Evolutionary conservation across 2,797 vertebrate species (phyloP).

Genomic region (Champsocephalus gunnari): DNA sequence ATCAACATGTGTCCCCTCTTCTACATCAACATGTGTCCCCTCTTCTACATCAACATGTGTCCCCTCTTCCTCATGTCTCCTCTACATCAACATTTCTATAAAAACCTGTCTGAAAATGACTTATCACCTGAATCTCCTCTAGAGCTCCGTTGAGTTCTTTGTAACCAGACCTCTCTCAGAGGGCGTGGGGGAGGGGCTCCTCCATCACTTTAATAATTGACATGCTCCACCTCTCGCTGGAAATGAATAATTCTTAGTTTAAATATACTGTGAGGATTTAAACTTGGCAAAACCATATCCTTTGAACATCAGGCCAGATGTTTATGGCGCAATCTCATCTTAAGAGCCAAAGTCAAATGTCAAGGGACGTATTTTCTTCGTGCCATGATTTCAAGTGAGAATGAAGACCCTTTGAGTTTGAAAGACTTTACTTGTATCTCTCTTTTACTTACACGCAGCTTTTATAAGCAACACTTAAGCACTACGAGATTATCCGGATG

Average conservation of each 20-base stretch:
- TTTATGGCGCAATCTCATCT: neutral
- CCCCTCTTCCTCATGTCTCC: too few species aligned
- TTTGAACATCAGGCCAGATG: conserved; percentile 25
- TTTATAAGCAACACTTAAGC: conserved; percentile 10
- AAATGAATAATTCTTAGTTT: conserved; percentile 9
- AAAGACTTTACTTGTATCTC: conserved; percentile 20
- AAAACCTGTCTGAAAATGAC: too few species aligned
- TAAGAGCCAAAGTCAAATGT: conserved; percentile 15
- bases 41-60: too few species aligned
- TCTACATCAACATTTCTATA: too few species aligned
- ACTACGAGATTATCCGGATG: conserved; percentile 19
- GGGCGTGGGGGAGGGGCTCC: too few species aligned
- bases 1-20: too few species aligned
- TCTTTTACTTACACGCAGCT: conserved; percentile 5
- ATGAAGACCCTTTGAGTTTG: conserved; percentile 39
- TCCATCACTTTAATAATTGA: neutral
- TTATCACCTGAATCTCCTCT: too few species aligned
- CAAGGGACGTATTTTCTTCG: conserved; percentile 6
- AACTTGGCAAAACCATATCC: conserved; percentile 8
- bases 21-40: too few species aligned
- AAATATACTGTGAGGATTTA: neutral
- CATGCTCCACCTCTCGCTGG: neutral
- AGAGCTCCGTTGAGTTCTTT: too few species aligned
- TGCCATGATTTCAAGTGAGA: conserved; percentile 16
- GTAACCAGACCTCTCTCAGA: too few species aligned